Percentiles rank a stretch among this genome's conserved stretches.
These are phyloP conservation scores for Vesta saturnalis DNA, from an alignment of 2,888 invertebrate species.

Conservation along the genomic window DNA sequence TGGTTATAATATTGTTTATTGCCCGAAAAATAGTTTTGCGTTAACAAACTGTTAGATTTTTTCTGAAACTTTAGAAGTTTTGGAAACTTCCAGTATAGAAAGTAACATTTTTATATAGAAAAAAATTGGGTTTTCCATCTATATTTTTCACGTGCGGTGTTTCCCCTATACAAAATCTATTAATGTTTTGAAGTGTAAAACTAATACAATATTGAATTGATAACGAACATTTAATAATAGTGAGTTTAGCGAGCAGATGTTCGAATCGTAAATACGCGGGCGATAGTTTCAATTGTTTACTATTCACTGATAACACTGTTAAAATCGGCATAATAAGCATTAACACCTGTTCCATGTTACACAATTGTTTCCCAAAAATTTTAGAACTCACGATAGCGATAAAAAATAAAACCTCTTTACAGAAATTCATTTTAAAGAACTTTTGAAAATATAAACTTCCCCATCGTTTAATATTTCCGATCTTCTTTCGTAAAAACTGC, in stretches of 20 bases:
- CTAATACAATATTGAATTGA: slow-evolving; percentile 28
- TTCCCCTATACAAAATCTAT: slow-evolving; percentile 5
- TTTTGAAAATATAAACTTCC: slow-evolving; percentile 19
- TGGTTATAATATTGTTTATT: background rate
- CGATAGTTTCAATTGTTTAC: slow-evolving; percentile 26
- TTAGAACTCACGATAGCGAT: background rate
- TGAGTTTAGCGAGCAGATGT: slow-evolving; percentile 26
- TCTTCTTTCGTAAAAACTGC: slow-evolving; percentile 15
- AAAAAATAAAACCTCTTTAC: background rate
- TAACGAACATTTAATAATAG: slow-evolving; percentile 26
- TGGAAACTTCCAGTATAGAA: too few species aligned
- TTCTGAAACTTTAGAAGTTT: background rate
- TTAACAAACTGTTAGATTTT: background rate
- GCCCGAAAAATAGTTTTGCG: background rate
- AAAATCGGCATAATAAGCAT: slow-evolving; percentile 16
- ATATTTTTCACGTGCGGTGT: slow-evolving; percentile 3
- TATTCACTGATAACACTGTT: slow-evolving; percentile 25
- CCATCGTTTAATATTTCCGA: slow-evolving; percentile 17
- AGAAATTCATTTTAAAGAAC: slow-evolving; percentile 21
- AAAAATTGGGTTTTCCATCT: background rate
- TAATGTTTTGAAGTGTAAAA: slow-evolving; percentile 25
- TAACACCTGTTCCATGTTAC: slow-evolving; percentile 25
- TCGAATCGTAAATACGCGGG: slow-evolving; percentile 28
- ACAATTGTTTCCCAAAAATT: background rate
- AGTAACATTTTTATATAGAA: too few species aligned